Conservation (phyloP, 2,888 invertebrate genomes). For the Autographa pulchrina region DNA sequence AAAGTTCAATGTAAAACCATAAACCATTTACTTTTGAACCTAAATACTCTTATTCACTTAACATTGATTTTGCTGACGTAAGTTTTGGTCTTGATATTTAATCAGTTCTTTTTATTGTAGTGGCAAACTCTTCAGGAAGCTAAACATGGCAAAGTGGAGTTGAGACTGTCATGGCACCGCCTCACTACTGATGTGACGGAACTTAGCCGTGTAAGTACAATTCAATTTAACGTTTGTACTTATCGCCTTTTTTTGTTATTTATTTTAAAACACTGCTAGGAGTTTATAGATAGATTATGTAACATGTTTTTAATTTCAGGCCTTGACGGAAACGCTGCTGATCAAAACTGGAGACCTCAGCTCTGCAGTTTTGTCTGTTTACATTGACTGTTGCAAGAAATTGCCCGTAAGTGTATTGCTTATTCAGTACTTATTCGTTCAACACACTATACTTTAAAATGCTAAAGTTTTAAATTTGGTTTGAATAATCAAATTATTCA, state of each 20-base stretch:
- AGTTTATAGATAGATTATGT: not conserved
- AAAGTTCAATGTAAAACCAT: no score
- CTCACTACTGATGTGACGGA: conserved; percentile 92
- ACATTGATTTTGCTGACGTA: no score
- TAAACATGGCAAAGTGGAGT: conserved; percentile 97
- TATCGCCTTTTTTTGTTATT: not conserved
- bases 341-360: conserved; percentile 93
- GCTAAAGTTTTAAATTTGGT: no score
- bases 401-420: conserved; percentile 92
- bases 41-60: no score
- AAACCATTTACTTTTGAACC: no score
- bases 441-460: no score
- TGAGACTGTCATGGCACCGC: conserved; percentile 96
- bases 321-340: conserved; percentile 93
- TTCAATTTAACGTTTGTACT: not conserved
- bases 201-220: conserved; percentile 91
- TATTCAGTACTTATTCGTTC: no score
- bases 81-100: no score
- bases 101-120: conserved; percentile 82
- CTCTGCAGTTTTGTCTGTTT: conserved; percentile 94
- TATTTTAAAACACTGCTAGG: not conserved
- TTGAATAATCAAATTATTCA: no score
- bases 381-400: conserved; percentile 97
- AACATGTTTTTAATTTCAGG: conserved; percentile 81
- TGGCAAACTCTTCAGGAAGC: conserved; percentile 98